A percentile compares a stretch with the other conserved stretches of the same genome.
These are phyloP conservation scores for Macquaria ambigua DNA, from an alignment of 2,113 vertebrate species.

Conservation along the genomic window DNA sequence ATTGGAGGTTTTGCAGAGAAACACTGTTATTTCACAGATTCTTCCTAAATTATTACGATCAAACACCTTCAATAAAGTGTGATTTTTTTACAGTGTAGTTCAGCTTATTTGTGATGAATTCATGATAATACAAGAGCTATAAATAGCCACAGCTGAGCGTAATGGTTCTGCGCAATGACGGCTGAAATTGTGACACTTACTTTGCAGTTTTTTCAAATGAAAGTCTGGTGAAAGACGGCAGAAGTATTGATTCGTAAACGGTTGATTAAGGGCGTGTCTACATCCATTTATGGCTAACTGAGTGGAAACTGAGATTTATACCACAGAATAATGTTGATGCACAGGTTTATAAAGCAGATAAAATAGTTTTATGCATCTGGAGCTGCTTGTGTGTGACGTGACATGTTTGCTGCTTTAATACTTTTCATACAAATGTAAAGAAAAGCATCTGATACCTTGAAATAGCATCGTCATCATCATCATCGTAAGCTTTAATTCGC, in stretches of 20 bases:
- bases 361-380: too few relatives aligned
- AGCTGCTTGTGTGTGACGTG: not conserved
- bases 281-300: too few relatives aligned
- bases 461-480: not conserved
- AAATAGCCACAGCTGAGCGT: not conserved
- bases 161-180: not conserved
- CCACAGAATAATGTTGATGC: not conserved
- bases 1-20: too few relatives aligned
- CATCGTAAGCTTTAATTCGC: not conserved
- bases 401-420: not conserved
- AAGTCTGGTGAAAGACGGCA: not conserved
- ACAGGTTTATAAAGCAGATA: not conserved
- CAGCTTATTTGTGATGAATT: not conserved
- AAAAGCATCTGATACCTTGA: not conserved
- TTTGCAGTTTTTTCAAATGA: not conserved
- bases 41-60: too few relatives aligned
- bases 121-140: not conserved
- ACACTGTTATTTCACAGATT: too few relatives aligned
- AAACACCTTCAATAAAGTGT: too few relatives aligned
- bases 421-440: not conserved
- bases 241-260: not conserved
- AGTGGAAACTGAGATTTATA: too few relatives aligned
- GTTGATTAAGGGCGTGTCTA: not conserved
- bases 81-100: too few relatives aligned
- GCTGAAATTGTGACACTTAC: not conserved